Evolutionary conservation across 2,797 vertebrate genomes (phyloP), one percentile per base, ranked within the genome.

Genomic region (Odontamblyopus lacepedii): DNA sequence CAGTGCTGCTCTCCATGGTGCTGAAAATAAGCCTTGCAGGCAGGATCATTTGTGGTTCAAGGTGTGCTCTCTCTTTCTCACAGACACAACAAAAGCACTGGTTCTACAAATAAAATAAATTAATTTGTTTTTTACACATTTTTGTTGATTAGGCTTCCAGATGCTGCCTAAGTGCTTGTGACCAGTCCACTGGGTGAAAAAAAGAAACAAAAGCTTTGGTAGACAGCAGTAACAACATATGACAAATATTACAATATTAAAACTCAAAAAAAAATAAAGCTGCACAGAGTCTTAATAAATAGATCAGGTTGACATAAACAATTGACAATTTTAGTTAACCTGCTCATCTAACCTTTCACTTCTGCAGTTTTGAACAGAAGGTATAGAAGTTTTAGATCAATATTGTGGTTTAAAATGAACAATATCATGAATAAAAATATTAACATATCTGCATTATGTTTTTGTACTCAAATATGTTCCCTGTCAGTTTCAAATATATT

Each of bases 1-100:
- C 23, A 53, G 3, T 67, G 84, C 79, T 81, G 85, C 92, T 94
- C 84, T 93, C 93, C 93, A 73, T 90, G 92, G 93, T 94, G 71
- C 93, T 94, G 93, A 92, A 92, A 85, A 76, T 51, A 82, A 68
- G 78, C 69, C 30, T 75, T 74, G 29, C 51, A 57, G 67, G 53
- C 53, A 13, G 11, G 19, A 29, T 50, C 72, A 66, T 64, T 29
- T 44, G 76, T 30, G 44, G 72, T 83, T 83, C 78, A 67, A 67
- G 29, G 69, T 72, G 50, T 59, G 38, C 79, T 32, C 73, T 59
- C 63, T 1, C 62, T 60, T 2, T 62, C 30, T 59, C 60, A 18
- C 19, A 44, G 41, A 5, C 59, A 29, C 57, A 63, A 18, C 7
- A 67, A 35, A 53, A 71, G 23, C 29, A 18, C 18, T 15, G 38